These are phyloP conservation scores for Sus cebifrons DNA, from an alignment of 2,797 vertebrate genomes.

Conservation along the genomic window DNA sequence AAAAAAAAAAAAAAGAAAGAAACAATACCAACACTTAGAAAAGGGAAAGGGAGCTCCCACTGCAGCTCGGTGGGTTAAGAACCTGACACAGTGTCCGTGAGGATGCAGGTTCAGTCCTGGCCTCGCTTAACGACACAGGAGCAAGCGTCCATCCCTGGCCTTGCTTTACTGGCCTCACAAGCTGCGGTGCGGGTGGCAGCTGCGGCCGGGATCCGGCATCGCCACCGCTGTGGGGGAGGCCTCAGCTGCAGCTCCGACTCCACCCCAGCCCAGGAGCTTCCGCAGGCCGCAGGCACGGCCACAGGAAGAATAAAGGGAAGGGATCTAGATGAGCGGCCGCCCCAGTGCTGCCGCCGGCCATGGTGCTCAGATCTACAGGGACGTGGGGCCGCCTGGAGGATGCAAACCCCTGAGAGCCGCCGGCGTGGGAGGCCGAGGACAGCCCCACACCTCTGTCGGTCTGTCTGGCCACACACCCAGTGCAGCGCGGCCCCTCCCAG, in stretches of 20 bases:
- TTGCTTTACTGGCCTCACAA: no score
- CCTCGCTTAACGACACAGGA: no score
- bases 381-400: fast-evolving
- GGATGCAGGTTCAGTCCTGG: no score
- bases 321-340: not conserved
- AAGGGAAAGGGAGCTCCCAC: not conserved
- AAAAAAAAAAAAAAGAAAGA: not conserved
- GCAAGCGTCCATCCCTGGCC: no score
- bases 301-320: not conserved
- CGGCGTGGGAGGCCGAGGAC: not conserved
- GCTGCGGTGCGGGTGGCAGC: no score
- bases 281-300: no score
- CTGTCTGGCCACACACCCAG: not conserved
- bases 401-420: not conserved
- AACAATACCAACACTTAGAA: not conserved
- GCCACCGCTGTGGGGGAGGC: no score
- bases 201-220: no score
- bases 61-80: not conserved
- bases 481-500: not conserved
- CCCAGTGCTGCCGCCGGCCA: not conserved
- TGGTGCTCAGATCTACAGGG: not conserved
- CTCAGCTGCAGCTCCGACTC: no score
- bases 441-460: fast-evolving
- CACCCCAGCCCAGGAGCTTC: no score
- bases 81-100: no score